These are phyloP conservation scores for Escarpia spicata DNA, from an alignment of 2,888 invertebrate species.

Conservation along the genomic window DNA sequence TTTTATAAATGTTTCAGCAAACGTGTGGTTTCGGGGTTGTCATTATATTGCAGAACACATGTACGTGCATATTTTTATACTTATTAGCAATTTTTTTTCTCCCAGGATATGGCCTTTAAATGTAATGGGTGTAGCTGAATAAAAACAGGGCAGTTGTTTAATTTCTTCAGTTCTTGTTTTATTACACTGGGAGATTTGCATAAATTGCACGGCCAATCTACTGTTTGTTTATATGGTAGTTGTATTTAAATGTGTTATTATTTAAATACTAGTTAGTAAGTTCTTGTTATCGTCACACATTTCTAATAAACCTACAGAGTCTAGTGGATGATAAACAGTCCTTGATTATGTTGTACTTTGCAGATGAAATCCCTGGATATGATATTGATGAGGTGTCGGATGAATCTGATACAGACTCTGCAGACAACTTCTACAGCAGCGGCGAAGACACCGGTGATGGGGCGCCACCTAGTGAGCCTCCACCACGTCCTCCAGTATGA, in stretches of 20 bases:
- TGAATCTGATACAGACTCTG: slow-evolving; percentile 25
- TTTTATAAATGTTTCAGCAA: no score
- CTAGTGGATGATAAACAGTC: background rate
- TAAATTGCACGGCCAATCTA: background rate
- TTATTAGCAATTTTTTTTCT: no score
- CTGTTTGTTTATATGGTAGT: background rate
- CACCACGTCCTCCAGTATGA: background rate
- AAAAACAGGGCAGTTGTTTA: background rate
- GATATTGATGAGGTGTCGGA: slow-evolving; percentile 19
- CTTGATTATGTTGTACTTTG: slow-evolving; percentile 8
- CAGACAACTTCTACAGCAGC: slow-evolving; percentile 30
- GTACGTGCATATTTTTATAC: no score
- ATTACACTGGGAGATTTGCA: background rate
- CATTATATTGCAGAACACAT: no score
- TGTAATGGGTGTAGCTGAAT: background rate
- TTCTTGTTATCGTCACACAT: background rate
- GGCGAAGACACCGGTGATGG: slow-evolving; percentile 27
- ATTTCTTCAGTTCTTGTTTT: background rate
- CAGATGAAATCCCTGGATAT: background rate
- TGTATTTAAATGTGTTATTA: background rate
- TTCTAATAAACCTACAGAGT: background rate
- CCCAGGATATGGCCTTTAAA: no score
- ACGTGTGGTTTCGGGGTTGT: no score
- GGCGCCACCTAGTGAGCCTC: slow-evolving; percentile 18
- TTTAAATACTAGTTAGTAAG: background rate